Base-by-base conservation (phyloP, 1,140 invertebrate species). In the Aphis gossypii region DNA sequence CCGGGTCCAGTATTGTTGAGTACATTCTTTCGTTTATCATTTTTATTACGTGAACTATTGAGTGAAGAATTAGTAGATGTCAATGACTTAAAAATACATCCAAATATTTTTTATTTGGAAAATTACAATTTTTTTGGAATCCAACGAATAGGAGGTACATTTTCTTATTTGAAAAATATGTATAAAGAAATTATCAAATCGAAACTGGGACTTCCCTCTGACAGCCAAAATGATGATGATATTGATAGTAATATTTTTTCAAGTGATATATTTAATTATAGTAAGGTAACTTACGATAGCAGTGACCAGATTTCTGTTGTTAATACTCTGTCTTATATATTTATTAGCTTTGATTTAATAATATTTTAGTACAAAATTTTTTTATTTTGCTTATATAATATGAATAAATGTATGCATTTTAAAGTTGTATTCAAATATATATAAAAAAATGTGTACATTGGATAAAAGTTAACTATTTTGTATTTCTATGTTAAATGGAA, bases 71-170 rank as follows among this genome's bases (percentile, higher is more conserved):
- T 93, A 44, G 30, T 0, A 38, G 14, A 56, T 7, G n/a, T 41
- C 7, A 54, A 84, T 25, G 1, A 51, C 7, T 21, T 54, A 41
- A 83, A 30, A 93, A 54, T 86, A 38, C n/a, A 93, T 30, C 48
- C 82, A 54, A 44, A 86, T 86, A 86, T 93, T 30, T 93, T 93
- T 93, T 93, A 93, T 93, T 51, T 56, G 23, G 51, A 93, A 1
- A 25, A 41, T 7, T 93, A 51, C 5, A 93, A 93, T 30, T 93
- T 21, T 56, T 51, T 84, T 84, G 92, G 92, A 54, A 86, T 51
- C 0, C 82, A 93, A 30, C 46, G 92, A 56, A 38, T 93, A 41
- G 92, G 92, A 23, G 92, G 92, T 6, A 38, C 48, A 41, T 93
- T 93, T 41, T 54, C 48, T 1, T 93, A 86, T 56, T 54, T 93